A percentile compares a stretch with the other conserved stretches of the same genome.
phyloP scores from a whole-genome alignment of 2,797 vertebrate genomes.

The Melanotaenia parkinsoni region DNA sequence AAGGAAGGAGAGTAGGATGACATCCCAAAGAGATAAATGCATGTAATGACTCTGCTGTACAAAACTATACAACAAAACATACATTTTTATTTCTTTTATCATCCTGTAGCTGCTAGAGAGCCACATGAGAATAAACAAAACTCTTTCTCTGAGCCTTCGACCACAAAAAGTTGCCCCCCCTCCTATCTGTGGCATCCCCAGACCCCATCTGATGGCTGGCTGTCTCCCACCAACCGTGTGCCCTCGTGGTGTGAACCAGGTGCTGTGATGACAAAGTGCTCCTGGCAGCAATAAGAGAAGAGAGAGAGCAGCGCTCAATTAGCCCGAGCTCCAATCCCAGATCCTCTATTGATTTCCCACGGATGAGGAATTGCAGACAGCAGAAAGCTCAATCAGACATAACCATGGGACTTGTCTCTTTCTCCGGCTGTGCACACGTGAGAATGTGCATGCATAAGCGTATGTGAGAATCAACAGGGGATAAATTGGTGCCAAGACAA shows the following conservation, averaged over 20 bases:
- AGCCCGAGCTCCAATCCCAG: slow-evolving; percentile 80
- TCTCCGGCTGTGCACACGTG: slow-evolving; percentile 16
- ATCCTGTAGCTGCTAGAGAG: slow-evolving; percentile 26
- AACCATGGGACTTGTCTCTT: slow-evolving; percentile 67
- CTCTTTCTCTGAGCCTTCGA: slow-evolving; percentile 35
- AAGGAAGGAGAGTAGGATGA: neutral
- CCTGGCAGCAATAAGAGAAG: slow-evolving; percentile 80
- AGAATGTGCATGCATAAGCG: neutral
- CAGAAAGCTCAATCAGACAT: slow-evolving; percentile 83
- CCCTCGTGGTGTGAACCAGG: slow-evolving; percentile 75
- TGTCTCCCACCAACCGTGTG: slow-evolving; percentile 26
- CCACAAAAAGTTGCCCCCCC: slow-evolving; percentile 68
- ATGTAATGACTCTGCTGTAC: neutral
- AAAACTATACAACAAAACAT: slow-evolving; percentile 16
- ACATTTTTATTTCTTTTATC: slow-evolving; percentile 20
- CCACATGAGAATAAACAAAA: slow-evolving; percentile 47
- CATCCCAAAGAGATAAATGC: slow-evolving; percentile 6
- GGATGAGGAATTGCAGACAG: slow-evolving; percentile 83
- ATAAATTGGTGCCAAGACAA: slow-evolving; percentile 48
- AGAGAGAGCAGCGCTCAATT: slow-evolving; percentile 83
- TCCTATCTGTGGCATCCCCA: slow-evolving; percentile 57
- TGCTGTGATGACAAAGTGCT: slow-evolving; percentile 80
- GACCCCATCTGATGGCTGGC: slow-evolving; percentile 64
- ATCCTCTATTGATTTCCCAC: slow-evolving; percentile 83
- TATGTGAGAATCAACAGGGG: slow-evolving; percentile 64